phyloP scores from a whole-genome alignment of 2,888 invertebrate genomes.

The Artemia sp. region DNA sequence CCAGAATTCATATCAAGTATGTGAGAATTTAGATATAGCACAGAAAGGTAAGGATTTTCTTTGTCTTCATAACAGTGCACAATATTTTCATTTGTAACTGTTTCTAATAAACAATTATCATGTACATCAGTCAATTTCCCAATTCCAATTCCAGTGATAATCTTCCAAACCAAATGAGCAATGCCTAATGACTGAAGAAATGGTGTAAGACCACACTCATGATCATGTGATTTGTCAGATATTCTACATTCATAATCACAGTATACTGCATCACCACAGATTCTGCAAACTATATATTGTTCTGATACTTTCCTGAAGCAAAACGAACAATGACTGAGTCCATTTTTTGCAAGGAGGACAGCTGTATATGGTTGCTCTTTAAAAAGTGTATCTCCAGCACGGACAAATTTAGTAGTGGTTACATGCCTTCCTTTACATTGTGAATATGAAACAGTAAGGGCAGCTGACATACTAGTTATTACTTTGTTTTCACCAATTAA shows the following conservation, averaged over 20 bases:
- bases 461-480: conserved; percentile 28
- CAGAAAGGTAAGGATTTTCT: conserved; percentile 41
- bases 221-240: conserved; percentile 44
- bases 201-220: conserved; percentile 48
- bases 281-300: conserved; percentile 41
- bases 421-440: conserved; percentile 47
- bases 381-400: conserved; percentile 53
- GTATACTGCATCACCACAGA: conserved; percentile 48
- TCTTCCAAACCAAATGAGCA: conserved; percentile 55
- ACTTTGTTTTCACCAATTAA: conserved; percentile 18
- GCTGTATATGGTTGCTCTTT: conserved; percentile 63
- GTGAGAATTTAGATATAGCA: conserved; percentile 55
- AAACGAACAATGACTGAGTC: conserved; percentile 47
- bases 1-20: conserved; percentile 45
- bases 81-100: neutral
- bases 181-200: conserved; percentile 55
- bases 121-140: conserved; percentile 21
- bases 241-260: conserved; percentile 47
- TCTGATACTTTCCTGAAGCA: conserved; percentile 41
- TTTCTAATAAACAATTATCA: conserved; percentile 19
- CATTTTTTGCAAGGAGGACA: conserved; percentile 43
- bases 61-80: conserved; percentile 16
- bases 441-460: conserved; percentile 31
- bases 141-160: conserved; percentile 39
- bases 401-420: conserved; percentile 40